Evolutionary conservation across 2,797 vertebrate species (phyloP).

Genomic region (Fundulus diaphanus): DNA sequence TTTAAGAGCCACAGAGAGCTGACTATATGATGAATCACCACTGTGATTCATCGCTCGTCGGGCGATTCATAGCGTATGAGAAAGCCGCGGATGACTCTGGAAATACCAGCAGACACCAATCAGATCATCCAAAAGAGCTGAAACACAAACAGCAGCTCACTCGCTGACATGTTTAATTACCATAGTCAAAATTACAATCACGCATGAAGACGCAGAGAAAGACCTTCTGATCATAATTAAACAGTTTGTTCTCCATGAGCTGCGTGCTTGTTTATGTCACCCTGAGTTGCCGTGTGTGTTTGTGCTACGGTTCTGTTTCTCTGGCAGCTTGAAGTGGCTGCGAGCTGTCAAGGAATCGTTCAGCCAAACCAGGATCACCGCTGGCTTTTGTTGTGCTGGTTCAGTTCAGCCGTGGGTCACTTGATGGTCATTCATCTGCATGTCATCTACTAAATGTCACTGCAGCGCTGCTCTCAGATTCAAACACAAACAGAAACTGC

Average conservation of each 20-base stretch:
- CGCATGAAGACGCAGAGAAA: constrained; percentile 4
- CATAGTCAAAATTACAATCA: constrained; percentile 32
- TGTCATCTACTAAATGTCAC: constrained; percentile 71
- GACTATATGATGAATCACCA: constrained; percentile 51
- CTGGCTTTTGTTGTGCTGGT: constrained; percentile 16
- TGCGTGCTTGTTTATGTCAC: constrained; percentile 28
- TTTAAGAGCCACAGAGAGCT: constrained; percentile 31
- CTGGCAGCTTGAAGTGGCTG: constrained; percentile 14
- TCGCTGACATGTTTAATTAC: constrained; percentile 32
- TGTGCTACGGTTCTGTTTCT: constrained; percentile 24
- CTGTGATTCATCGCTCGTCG: constrained; percentile 51
- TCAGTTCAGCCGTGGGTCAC: constrained; percentile 56
- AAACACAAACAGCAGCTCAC: constrained; percentile 21
- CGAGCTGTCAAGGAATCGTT: constrained; percentile 24
- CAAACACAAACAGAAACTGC: constrained; percentile 17
- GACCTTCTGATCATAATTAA: constrained; percentile 13
- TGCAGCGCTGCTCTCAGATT: constrained; percentile 8
- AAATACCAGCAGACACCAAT: constrained; percentile 40
- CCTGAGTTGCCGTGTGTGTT: constrained; percentile 24
- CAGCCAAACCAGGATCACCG: constrained; percentile 38
- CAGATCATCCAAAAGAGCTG: constrained; percentile 27
- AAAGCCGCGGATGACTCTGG: constrained; percentile 26
- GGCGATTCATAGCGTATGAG: constrained; percentile 47
- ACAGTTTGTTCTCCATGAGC: constrained; percentile 12
- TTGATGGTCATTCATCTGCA: constrained; percentile 66